Conservation (phyloP, 2,888 invertebrate species). For the Dione vanillae region DNA sequence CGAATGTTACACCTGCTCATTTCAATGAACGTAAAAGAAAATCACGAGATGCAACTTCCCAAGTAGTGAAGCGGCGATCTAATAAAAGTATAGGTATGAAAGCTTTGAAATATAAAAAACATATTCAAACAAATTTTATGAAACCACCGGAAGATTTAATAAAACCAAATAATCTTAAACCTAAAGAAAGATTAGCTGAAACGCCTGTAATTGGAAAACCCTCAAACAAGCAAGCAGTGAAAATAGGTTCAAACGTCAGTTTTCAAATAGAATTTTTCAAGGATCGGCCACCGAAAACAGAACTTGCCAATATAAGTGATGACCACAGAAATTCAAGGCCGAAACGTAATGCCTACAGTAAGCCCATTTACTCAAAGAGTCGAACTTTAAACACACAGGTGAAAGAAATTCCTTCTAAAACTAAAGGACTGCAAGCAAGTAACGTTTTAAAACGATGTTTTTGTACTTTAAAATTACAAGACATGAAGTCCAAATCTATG, state of each 20-base stretch:
- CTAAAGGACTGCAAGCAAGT: conserved; percentile 48
- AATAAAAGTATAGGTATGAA: conserved; percentile 30
- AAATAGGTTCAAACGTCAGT: conserved; percentile 52
- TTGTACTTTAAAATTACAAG: conserved; percentile 55
- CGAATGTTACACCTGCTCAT: conserved; percentile 30
- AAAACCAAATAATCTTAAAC: conserved; percentile 25
- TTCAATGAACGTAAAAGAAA: conserved; percentile 45
- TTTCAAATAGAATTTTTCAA: conserved; percentile 54
- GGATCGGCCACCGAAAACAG: conserved; percentile 38
- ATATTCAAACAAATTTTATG: background rate
- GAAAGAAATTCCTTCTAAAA: conserved; percentile 38
- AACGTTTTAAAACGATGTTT: conserved; percentile 58
- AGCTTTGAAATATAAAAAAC: conserved; percentile 17
- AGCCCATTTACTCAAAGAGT: conserved; percentile 22
- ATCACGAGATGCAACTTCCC: conserved; percentile 28
- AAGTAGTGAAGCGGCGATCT: conserved; percentile 21
- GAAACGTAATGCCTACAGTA: background rate
- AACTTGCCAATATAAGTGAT: background rate
- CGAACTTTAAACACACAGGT: conserved; percentile 35
- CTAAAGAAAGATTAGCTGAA: conserved; percentile 35
- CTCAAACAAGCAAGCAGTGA: conserved; percentile 47
- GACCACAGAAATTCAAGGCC: background rate
- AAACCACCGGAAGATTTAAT: background rate
- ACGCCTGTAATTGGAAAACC: conserved; percentile 33
- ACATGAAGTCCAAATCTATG: conserved; percentile 29